Evolutionary conservation across 2,797 vertebrate species (phyloP), one percentile per base, ranked within the genome.

Genomic region (Lepus townsendii): DNA sequence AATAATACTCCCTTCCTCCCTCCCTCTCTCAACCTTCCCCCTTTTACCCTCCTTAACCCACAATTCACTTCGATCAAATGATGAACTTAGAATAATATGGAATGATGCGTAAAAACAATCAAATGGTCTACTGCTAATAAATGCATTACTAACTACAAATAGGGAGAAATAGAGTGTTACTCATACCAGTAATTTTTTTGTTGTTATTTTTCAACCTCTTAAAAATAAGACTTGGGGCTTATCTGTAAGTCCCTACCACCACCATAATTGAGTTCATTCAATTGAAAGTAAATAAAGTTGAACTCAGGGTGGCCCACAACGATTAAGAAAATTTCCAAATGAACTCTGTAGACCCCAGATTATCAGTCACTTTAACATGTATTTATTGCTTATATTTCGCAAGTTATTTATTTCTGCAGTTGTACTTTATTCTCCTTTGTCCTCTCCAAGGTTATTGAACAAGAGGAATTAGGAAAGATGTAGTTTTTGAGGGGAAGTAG

Each of bases 401-500:
- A 30, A 20, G 3, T 78, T 93, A 20, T 88, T 69, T 84, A 27
- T 42, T 95, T 62, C n/a, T 91, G 85, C 12, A 72, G 1, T 0
- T 94, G 22, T 24, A 68, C 12, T 60, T 83, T 14, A 82, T 84
- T 87, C 19, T 13, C 65, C 9, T 91, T 93, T 62, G 1, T 65
- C 35, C 32, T 95, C 14, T 88, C 79, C 91, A 72, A 57, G 92
- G 3, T 42, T 93, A 97, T 57, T 95, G 72, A 92, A 94, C 82
- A 92, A 94, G 54, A 94, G 2, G 42, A 94, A 96, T 95, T 47
- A 94, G 72, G 63, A 96, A 83, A 97, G 32, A 62, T 79, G 71
- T 52, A 35, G 83, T 83, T 52, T 68, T 75, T 96, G 76, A 88
- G 8, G 16, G 14, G 5, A 91, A 5, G 5, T 80, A 60, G 68